Conservation (phyloP, 2,888 invertebrate species). For the Acleris cristana region DNA sequence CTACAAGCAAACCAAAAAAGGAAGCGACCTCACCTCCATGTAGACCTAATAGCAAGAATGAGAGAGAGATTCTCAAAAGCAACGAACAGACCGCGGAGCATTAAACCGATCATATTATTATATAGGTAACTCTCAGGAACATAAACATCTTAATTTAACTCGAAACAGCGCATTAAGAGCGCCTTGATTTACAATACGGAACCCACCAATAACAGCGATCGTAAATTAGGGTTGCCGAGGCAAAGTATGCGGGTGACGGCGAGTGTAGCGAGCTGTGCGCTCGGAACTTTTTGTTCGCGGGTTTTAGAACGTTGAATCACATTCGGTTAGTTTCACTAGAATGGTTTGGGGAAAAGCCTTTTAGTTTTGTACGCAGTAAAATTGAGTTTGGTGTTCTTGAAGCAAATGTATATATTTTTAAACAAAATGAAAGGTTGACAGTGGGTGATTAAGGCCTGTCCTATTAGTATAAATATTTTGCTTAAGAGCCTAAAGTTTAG, state of each 20-base stretch:
- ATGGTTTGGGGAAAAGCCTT: not conserved
- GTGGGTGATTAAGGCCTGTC: too few relatives aligned
- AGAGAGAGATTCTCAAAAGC: too few relatives aligned
- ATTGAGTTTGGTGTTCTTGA: too few relatives aligned
- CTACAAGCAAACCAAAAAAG: too few relatives aligned
- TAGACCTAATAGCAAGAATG: too few relatives aligned
- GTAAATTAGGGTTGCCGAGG: slow-evolving; percentile 13
- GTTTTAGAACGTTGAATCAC: not conserved
- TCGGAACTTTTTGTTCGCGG: slow-evolving; percentile 6
- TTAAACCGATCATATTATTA: not conserved
- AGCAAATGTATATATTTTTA: too few relatives aligned
- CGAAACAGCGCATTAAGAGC: slow-evolving; percentile 3
- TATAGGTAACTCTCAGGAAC: not conserved
- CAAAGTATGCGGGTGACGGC: slow-evolving; percentile 7
- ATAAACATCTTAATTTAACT: slow-evolving; percentile 2
- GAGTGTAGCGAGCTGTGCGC: slow-evolving; percentile 8
- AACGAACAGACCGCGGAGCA: not conserved
- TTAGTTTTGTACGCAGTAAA: too few relatives aligned
- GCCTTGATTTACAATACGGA: not conserved
- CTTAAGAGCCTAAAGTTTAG: too few relatives aligned
- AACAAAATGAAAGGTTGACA: too few relatives aligned
- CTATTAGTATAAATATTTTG: too few relatives aligned
- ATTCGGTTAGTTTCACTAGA: not conserved
- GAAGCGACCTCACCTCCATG: too few relatives aligned
- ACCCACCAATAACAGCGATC: not conserved